Evolutionary conservation across 2,797 vertebrate species (phyloP), one percentile per base, ranked within the genome.

Genomic region (Epinephelus awoara): DNA sequence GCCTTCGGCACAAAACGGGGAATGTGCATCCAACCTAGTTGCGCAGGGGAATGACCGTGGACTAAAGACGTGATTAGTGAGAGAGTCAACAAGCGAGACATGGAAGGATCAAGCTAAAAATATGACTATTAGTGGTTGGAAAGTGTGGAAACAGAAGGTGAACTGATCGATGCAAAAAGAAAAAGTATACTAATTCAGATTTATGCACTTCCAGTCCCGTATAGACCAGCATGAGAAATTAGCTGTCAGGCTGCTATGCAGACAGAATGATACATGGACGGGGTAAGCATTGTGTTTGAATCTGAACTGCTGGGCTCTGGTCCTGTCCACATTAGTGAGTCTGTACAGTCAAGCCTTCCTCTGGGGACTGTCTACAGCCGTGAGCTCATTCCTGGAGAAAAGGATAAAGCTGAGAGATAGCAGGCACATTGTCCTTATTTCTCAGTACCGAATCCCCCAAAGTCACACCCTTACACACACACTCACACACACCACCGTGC

Each of bases 171-270:
- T 17, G 17, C 27, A 55, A 52, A 51, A 77, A 68, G 17, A 75
- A 62, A 29, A 69, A 62, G 42, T 64, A 67, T 8, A 78, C 72
- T 29, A 49, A 65, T 81, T 75, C 29, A 80, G 80, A 91, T 86
- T 67, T 80, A 87, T 88, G 72, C 34, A 44, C 68, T 75, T 5
- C n/a, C 19, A 21, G 66, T 68, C 71, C 77, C 75, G 66, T 64
- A 70, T 66, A 84, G 81, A 90, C 38, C 75, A 77, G 68, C 81
- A 85, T 90, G 85, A 91, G 77, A 72, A 86, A 92, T 89, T 64
- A 80, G 75, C 84, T 91, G 87, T 89, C 87, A 88, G 56, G 67
- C 59, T 62, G 75, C 79, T 70, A 64, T 79, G 72, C 57, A 77
- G 84, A 83, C 59, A 80, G 66, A 78, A 79, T 69, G 86, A 90